Percentiles rank a stretch among this genome's conserved stretches.
These are phyloP conservation scores for Lapara coniferarum DNA, from an alignment of 2,888 invertebrate species.

Conservation along the genomic window DNA sequence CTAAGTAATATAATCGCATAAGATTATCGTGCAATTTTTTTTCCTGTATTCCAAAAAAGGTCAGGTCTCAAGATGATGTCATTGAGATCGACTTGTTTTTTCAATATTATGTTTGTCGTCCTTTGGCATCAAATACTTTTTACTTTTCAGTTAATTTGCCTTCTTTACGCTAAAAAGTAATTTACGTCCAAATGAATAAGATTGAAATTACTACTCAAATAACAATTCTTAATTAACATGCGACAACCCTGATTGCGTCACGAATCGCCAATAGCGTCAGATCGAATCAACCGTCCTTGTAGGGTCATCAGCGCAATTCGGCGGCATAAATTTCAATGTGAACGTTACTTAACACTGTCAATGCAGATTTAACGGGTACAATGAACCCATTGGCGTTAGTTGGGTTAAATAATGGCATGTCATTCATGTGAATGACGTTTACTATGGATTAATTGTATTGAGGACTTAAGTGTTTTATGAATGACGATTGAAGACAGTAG, in stretches of 20 bases:
- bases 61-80: too few species aligned
- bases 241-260: slow-evolving; percentile 7
- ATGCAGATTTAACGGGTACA: slow-evolving; percentile 18
- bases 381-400: background rate
- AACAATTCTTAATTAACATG: background rate
- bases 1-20: too few species aligned
- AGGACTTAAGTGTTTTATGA: background rate
- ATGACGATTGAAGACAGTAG: too few species aligned
- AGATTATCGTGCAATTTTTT: too few species aligned
- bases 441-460: background rate
- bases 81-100: too few species aligned
- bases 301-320: slow-evolving; percentile 13
- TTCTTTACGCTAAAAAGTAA: too few species aligned
- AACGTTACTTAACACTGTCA: slow-evolving; percentile 7
- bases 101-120: too few species aligned
- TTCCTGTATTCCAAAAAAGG: too few species aligned
- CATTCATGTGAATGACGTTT: too few species aligned
- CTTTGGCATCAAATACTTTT: too few species aligned
- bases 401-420: background rate
- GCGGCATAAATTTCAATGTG: slow-evolving; percentile 16
- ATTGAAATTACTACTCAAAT: background rate
- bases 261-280: background rate
- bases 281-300: slow-evolving; percentile 19
- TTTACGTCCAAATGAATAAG: too few species aligned
- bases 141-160: too few species aligned